Evolutionary conservation across 2,113 vertebrate genomes (phyloP).

Genomic region (Pseudorhombus dupliciocellatus): DNA sequence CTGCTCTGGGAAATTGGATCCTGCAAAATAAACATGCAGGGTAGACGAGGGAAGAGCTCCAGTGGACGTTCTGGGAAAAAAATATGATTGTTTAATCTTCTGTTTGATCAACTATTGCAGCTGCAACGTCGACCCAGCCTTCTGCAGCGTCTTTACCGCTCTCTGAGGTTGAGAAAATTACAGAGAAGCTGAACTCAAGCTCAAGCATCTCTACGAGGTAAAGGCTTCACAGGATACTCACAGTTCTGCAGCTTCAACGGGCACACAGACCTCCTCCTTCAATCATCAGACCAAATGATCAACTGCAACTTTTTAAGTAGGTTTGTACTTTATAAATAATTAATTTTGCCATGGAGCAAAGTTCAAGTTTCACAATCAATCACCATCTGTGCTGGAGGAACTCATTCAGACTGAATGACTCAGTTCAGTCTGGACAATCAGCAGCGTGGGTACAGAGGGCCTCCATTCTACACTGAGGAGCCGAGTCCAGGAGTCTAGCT

Average conservation of each 20-base stretch:
- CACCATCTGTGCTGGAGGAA: background rate
- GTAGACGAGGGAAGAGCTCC: background rate
- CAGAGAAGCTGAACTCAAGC: background rate
- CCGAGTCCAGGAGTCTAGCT: conserved; percentile 42
- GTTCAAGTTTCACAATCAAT: conserved; percentile 29
- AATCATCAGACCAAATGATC: background rate
- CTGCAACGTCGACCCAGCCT: background rate
- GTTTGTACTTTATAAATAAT: background rate
- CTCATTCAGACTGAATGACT: conserved; percentile 22
- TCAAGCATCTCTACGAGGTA: background rate
- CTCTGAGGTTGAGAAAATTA: background rate
- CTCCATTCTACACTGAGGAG: conserved; percentile 39
- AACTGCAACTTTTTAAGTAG: background rate
- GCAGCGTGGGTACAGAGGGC: background rate
- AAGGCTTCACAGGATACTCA: background rate
- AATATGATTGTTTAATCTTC: background rate
- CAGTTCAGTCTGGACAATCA: conserved; percentile 38
- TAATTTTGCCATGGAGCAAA: background rate
- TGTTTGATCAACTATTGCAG: background rate
- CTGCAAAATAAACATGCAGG: background rate
- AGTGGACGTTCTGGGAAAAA: background rate
- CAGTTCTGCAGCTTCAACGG: background rate
- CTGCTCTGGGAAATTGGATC: background rate
- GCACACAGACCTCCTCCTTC: background rate
- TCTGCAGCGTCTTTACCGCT: background rate